Percentiles rank a stretch among this genome's conserved stretches.
phyloP scores from a whole-genome alignment of 2,888 invertebrate genomes.

The Nesidiocoris tenuis region DNA sequence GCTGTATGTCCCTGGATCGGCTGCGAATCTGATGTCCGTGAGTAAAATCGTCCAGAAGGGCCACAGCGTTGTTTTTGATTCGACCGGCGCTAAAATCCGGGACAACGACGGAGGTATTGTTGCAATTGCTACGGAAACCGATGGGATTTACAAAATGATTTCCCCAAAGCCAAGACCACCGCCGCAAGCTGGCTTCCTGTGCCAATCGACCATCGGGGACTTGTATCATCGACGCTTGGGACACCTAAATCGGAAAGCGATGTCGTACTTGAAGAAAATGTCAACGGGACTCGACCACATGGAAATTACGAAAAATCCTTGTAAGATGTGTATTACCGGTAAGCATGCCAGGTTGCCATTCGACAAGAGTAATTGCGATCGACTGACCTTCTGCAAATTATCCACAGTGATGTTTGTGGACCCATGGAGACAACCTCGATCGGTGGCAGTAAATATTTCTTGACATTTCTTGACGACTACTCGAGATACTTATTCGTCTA shows the following conservation, averaged over 20 bases:
- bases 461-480: constrained; percentile 29
- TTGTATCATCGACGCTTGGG: background rate
- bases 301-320: background rate
- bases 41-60: constrained; percentile 7
- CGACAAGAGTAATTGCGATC: background rate
- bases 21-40: background rate
- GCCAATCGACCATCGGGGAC: background rate
- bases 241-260: background rate
- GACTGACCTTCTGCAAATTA: background rate
- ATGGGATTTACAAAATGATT: constrained; percentile 1
- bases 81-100: background rate
- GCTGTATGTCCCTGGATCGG: background rate
- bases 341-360: background rate
- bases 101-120: background rate
- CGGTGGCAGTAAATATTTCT: constrained; percentile 13
- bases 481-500: constrained; percentile 18
- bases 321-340: background rate
- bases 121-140: background rate
- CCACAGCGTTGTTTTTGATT: constrained; percentile 6
- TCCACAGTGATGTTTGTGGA: constrained; percentile 20
- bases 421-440: constrained; percentile 20
- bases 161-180: too few relatives aligned
- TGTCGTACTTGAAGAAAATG: background rate
- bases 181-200: too few relatives aligned
- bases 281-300: background rate